These are phyloP conservation scores for Priapulus caudatus DNA, from an alignment of 2,888 invertebrate species.

Conservation along the genomic window DNA sequence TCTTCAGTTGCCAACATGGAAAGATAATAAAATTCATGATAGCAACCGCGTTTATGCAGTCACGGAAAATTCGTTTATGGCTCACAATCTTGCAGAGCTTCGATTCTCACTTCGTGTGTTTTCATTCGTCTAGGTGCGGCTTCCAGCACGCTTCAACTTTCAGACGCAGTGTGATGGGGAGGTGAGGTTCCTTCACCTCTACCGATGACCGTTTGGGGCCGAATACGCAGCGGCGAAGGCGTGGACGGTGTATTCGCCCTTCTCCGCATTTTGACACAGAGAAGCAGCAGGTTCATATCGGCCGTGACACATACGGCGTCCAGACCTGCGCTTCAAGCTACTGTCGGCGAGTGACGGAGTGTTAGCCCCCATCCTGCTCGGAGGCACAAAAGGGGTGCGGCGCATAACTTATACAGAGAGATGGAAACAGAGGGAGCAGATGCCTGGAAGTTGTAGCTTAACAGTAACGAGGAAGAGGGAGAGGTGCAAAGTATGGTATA, in stretches of 20 bases:
- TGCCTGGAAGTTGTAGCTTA: too few species aligned
- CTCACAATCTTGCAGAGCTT: too few species aligned
- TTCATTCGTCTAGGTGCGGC: too few species aligned
- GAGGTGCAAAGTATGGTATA: too few species aligned
- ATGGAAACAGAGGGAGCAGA: too few species aligned
- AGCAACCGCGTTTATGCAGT: too few species aligned
- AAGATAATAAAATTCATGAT: too few species aligned
- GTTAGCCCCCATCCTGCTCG: slow-evolving; percentile 36
- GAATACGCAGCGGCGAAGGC: slow-evolving; percentile 50
- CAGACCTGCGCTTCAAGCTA: slow-evolving; percentile 57
- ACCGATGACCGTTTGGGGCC: slow-evolving; percentile 53
- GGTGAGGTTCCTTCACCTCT: slow-evolving; percentile 51
- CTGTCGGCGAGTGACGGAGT: slow-evolving; percentile 33
- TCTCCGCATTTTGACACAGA: slow-evolving; percentile 60
- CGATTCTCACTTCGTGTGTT: too few species aligned
- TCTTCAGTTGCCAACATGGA: too few species aligned
- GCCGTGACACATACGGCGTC: slow-evolving; percentile 67
- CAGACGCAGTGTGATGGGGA: slow-evolving; percentile 42
- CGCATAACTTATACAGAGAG: too few species aligned
- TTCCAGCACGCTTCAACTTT: slow-evolving; percentile 20
- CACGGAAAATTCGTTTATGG: too few species aligned
- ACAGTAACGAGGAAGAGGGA: too few species aligned
- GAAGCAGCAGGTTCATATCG: slow-evolving; percentile 52
- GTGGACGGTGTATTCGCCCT: slow-evolving; percentile 75
- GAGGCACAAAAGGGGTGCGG: slow-evolving; percentile 36